These are phyloP conservation scores for Parapristionchus giblindavisi DNA, from an alignment of 2,888 invertebrate genomes.

Conservation along the genomic window DNA sequence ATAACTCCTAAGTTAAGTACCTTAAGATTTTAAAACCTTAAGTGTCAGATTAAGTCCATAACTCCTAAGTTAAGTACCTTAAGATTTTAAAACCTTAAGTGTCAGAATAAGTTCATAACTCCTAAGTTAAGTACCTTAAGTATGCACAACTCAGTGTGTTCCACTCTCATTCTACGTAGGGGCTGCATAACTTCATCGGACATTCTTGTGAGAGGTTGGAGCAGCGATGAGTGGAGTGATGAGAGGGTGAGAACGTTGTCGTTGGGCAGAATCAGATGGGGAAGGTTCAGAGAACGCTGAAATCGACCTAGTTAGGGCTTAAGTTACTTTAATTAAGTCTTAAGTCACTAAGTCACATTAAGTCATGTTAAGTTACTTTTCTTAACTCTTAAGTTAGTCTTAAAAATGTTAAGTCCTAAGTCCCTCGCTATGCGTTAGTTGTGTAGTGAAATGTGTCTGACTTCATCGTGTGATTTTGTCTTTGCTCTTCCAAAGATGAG, in stretches of 20 bases:
- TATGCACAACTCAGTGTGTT: slow-evolving; percentile 62
- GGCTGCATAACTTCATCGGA: slow-evolving; percentile 65
- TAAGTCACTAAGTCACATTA: too few species aligned
- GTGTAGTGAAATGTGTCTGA: too few species aligned
- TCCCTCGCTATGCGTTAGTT: too few species aligned
- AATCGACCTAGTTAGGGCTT: slow-evolving; percentile 31
- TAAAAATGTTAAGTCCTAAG: too few species aligned
- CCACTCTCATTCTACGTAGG: slow-evolving; percentile 56
- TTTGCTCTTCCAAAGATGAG: too few species aligned
- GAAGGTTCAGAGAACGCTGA: slow-evolving; percentile 60
- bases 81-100: neutral
- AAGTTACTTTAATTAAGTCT: neutral
- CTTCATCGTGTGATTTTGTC: too few species aligned
- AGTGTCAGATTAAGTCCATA: too few species aligned
- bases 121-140: slow-evolving; percentile 49
- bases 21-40: too few species aligned
- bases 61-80: too few species aligned
- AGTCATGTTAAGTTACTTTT: too few species aligned
- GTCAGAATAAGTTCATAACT: neutral
- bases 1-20: too few species aligned
- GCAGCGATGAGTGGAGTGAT: slow-evolving; percentile 42
- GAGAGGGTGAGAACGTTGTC: slow-evolving; percentile 59
- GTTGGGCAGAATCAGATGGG: slow-evolving; percentile 64
- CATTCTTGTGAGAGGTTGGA: slow-evolving; percentile 48
- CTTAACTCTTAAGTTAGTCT: too few species aligned